These are phyloP conservation scores for Catotricha subobsoleta DNA, from an alignment of 2,888 invertebrate species.

Conservation along the genomic window DNA sequence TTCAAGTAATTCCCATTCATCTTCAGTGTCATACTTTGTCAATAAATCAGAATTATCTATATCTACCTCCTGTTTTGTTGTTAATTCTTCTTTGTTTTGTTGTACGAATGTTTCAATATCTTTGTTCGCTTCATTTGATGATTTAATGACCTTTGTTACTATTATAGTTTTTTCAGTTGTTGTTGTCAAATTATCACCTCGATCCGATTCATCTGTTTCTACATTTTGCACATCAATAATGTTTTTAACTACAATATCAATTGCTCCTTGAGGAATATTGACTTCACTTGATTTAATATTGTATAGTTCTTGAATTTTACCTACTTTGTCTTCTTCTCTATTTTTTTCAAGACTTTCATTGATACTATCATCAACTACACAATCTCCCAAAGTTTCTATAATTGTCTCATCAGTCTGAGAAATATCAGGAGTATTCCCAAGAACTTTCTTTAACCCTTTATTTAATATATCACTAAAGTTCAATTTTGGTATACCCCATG, in stretches of 20 bases:
- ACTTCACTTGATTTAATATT: background rate
- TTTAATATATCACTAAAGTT: conserved; percentile 1
- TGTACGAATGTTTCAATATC: background rate
- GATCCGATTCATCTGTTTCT: background rate
- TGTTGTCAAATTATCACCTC: background rate
- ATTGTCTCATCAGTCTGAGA: background rate
- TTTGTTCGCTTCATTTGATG: background rate
- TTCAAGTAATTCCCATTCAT: too few relatives aligned
- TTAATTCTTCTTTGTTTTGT: background rate
- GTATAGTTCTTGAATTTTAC: background rate
- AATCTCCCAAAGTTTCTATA: background rate
- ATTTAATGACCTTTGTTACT: background rate
- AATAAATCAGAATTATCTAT: too few relatives aligned
- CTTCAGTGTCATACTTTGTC: too few relatives aligned
- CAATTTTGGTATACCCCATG: conserved; percentile 9
- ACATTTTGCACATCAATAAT: background rate
- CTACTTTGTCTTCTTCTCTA: background rate
- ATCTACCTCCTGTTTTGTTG: too few relatives aligned
- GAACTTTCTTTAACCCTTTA: background rate
- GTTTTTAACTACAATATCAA: background rate
- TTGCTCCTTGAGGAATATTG: background rate
- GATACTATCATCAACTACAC: background rate
- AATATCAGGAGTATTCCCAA: background rate
- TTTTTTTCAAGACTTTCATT: background rate
- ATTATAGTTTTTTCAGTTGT: background rate